These are phyloP conservation scores for Lytechinus pictus DNA, from an alignment of 35 echinoderm and acorn worm genomes.

Conservation along the genomic window DNA sequence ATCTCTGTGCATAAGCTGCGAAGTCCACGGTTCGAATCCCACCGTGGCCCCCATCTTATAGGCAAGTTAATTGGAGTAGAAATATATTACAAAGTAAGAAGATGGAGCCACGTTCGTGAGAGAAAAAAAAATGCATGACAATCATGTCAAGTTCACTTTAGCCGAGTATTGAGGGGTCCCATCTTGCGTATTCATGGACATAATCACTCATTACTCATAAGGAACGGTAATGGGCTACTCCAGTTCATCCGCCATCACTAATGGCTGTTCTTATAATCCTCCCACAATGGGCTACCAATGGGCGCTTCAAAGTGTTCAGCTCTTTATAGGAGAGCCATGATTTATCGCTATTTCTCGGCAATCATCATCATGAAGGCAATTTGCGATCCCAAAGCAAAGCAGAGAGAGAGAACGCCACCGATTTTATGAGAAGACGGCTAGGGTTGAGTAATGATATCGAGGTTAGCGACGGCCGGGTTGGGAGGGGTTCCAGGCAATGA, in stretches of 20 bases:
- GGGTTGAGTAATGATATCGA: not conserved
- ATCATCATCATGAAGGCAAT: not conserved
- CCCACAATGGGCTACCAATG: not conserved
- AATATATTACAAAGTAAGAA: too few species aligned
- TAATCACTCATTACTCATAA: not conserved
- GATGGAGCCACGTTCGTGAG: too few species aligned
- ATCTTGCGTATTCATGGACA: not conserved
- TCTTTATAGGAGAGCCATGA: not conserved
- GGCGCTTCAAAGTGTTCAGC: conserved; percentile 1
- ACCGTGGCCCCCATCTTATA: too few species aligned
- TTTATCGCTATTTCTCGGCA: not conserved
- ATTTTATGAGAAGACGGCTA: not conserved
- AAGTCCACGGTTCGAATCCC: too few species aligned
- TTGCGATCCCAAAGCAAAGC: not conserved
- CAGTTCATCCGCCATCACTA: not conserved
- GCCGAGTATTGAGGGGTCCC: not conserved
- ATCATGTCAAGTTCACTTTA: not conserved
- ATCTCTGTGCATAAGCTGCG: too few species aligned
- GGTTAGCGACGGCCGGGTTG: not conserved
- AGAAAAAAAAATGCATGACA: too few species aligned
- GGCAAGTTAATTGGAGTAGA: too few species aligned
- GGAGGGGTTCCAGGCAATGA: not conserved
- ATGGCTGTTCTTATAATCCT: not conserved
- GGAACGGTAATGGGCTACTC: not conserved
- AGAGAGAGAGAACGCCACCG: not conserved